phyloP scores from a whole-genome alignment of 2,113 vertebrate species.

The Lophura nycthemera region DNA sequence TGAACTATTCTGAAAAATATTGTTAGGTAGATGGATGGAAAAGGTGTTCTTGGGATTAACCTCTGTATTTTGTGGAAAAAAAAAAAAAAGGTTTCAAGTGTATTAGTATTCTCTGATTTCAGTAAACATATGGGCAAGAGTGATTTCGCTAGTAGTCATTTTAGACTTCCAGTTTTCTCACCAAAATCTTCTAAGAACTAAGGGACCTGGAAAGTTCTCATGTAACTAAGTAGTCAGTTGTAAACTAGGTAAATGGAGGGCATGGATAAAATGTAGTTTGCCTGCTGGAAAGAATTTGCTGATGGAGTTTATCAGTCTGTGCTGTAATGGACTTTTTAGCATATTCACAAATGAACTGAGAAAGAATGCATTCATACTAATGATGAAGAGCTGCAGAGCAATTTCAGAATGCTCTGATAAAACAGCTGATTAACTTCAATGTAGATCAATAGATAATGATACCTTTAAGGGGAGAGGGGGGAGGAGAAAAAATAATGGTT shows the following conservation, averaged over 20 bases:
- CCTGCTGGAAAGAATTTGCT: neutral
- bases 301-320: neutral
- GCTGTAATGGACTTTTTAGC: neutral
- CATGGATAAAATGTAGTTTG: neutral
- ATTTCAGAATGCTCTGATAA: constrained; percentile 31
- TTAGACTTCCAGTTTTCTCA: neutral
- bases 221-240: neutral
- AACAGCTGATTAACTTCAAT: constrained; percentile 38
- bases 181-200: neutral
- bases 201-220: neutral
- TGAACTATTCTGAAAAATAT: neutral
- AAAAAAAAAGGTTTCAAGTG: neutral
- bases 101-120: neutral
- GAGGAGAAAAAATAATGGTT: neutral
- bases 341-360: neutral
- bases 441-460: constrained; percentile 44
- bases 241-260: neutral
- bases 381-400: constrained; percentile 20
- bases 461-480: neutral
- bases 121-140: neutral
- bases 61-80: neutral
- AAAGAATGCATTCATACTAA: neutral
- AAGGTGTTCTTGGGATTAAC: neutral
- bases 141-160: neutral
- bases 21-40: neutral